Evolutionary conservation across 1,140 invertebrate species (phyloP).

Genomic region (Pachyrhynchus sulphureomaculatus): DNA sequence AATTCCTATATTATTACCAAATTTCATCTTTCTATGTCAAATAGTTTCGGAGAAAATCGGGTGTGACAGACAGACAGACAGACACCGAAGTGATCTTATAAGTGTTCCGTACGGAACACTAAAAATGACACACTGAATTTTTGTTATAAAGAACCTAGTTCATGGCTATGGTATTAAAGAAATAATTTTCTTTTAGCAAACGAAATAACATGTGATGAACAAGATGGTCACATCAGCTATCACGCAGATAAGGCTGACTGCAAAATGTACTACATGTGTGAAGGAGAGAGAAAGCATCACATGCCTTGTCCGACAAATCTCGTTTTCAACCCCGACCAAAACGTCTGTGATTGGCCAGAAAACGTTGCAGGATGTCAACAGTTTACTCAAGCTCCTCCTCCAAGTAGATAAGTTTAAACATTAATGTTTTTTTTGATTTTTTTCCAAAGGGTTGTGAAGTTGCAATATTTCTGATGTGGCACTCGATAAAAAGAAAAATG

Average conservation of each 20-base stretch:
- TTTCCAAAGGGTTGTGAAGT: conserved; percentile 2
- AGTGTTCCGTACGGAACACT: too few species aligned
- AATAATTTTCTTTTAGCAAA: conserved; percentile 70
- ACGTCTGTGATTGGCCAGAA: conserved; percentile 95
- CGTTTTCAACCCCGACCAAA: conserved; percentile 90
- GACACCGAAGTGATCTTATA: too few species aligned
- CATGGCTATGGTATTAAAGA: too few species aligned
- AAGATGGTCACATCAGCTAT: conserved; percentile 91
- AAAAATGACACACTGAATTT: too few species aligned
- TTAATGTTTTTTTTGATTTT: not conserved
- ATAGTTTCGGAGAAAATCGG: too few species aligned
- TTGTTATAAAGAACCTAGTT: too few species aligned
- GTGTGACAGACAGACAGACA: too few species aligned
- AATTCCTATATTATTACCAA: too few species aligned
- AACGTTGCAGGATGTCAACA: conserved; percentile 87
- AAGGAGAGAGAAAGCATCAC: conserved; percentile 92
- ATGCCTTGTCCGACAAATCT: conserved; percentile 95
- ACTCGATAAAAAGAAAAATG: too few species aligned
- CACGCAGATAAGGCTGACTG: conserved; percentile 89
- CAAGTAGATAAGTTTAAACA: conserved; percentile 18
- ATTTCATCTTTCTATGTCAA: too few species aligned
- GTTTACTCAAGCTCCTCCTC: conserved; percentile 75
- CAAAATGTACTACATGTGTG: conserved; percentile 94
- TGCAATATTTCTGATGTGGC: not conserved
- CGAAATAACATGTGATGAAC: conserved; percentile 86